phyloP scores from a whole-genome alignment of 2,113 vertebrate genomes.

The Cettia cetti region DNA sequence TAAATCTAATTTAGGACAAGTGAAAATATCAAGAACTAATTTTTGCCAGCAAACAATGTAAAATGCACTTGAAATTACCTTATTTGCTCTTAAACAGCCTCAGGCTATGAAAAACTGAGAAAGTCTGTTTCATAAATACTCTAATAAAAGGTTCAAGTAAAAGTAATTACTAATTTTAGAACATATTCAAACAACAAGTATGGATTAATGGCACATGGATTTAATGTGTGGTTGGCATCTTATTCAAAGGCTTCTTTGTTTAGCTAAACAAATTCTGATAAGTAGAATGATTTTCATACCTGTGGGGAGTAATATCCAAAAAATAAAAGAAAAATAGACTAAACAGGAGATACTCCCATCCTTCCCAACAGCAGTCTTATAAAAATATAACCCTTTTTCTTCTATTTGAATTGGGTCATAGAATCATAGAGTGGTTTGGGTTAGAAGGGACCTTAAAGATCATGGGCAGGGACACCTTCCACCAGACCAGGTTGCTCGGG shows the following conservation, averaged over 20 bases:
- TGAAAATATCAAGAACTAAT: neutral
- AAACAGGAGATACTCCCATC: neutral
- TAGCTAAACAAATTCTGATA: neutral
- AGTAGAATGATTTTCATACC: neutral
- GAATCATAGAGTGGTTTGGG: neutral
- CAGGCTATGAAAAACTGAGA: neutral
- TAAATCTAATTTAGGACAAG: neutral
- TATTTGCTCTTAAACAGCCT: neutral
- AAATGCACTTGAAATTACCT: neutral
- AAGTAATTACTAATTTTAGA: neutral
- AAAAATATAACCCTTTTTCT: neutral
- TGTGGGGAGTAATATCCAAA: neutral
- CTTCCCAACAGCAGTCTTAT: neutral
- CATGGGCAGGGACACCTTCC: neutral
- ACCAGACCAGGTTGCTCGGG: neutral
- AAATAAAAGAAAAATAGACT: neutral
- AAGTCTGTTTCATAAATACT: neutral
- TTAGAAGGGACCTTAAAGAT: neutral
- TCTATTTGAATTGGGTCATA: neutral
- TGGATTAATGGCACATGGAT: neutral
- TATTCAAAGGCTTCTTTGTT: neutral
- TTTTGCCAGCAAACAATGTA: neutral
- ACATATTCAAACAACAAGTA: neutral
- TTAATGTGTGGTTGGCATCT: neutral
- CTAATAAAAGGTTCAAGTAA: neutral